Evolutionary conservation across 2,888 invertebrate species (phyloP).

Genomic region (Theretra japonica): DNA sequence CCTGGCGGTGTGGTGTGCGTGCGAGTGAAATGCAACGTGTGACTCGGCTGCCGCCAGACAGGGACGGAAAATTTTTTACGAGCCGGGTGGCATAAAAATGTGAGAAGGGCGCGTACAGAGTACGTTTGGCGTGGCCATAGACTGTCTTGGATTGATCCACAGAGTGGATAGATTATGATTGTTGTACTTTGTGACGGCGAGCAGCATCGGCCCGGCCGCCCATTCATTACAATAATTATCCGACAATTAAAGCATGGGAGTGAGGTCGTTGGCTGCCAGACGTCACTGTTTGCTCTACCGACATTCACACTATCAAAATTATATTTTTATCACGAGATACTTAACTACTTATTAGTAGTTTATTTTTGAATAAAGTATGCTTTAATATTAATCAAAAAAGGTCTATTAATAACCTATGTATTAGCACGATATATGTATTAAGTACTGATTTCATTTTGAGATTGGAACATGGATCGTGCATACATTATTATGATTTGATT

Average conservation of each 20-base stretch:
- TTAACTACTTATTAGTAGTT: neutral
- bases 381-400: neutral
- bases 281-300: conserved; percentile 18
- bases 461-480: neutral
- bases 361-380: neutral
- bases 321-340: conserved; percentile 3
- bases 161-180: conserved; percentile 70
- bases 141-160: conserved; percentile 69
- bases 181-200: conserved; percentile 60
- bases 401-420: neutral
- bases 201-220: conserved; percentile 52
- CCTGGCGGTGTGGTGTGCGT: conserved; percentile 59
- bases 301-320: conserved; percentile 8
- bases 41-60: conserved; percentile 40
- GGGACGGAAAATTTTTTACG: conserved; percentile 57
- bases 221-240: conserved; percentile 75
- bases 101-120: conserved; percentile 70
- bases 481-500: neutral
- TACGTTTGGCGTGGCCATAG: conserved; percentile 59
- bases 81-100: conserved; percentile 70
- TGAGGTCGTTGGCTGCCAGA: conserved; percentile 64
- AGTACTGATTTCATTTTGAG: neutral
- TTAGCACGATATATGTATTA: conserved; percentile 1
- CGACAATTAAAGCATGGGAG: conserved; percentile 64
- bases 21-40: conserved; percentile 57